A percentile compares a stretch with the other conserved stretches of the same genome.
These are phyloP conservation scores for Pseudococcus jackbeardsleyi DNA, from an alignment of 2,888 invertebrate species.

Conservation along the genomic window DNA sequence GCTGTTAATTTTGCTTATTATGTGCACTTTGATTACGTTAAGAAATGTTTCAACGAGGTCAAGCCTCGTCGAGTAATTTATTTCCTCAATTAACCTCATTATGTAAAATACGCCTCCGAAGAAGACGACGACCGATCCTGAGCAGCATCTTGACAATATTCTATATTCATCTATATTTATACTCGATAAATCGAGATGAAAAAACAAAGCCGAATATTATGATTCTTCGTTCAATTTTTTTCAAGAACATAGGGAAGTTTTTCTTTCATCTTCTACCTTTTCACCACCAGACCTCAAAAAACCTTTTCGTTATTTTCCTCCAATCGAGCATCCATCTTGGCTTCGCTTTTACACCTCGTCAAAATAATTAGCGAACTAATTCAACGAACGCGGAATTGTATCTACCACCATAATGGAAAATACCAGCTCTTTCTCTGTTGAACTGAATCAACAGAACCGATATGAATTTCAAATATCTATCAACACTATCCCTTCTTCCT, in stretches of 20 bases:
- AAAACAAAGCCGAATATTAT: no score
- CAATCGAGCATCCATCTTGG: background rate
- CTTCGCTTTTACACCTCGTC: background rate
- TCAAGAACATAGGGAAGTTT: background rate
- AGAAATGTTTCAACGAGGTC: constrained; percentile 55
- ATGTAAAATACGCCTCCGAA: constrained; percentile 28
- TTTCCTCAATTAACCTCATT: constrained; percentile 55
- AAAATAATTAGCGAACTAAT: background rate
- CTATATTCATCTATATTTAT: no score
- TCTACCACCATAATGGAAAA: background rate
- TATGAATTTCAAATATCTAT: constrained; percentile 22
- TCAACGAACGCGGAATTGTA: no score
- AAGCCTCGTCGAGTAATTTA: constrained; percentile 32
- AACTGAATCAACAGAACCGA: background rate
- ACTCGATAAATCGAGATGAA: no score
- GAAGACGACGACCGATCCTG: background rate
- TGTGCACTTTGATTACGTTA: constrained; percentile 55
- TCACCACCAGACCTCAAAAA: background rate
- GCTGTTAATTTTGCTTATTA: constrained; percentile 54
- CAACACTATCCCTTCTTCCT: background rate
- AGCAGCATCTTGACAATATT: background rate
- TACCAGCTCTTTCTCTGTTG: background rate
- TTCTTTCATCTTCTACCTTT: background rate
- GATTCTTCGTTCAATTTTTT: no score
- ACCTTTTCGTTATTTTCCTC: background rate